Percentiles rank a stretch among this genome's conserved stretches.
Evolutionary conservation across 2,888 invertebrate genomes (phyloP).

Genomic region (Dioctria rufipes): DNA sequence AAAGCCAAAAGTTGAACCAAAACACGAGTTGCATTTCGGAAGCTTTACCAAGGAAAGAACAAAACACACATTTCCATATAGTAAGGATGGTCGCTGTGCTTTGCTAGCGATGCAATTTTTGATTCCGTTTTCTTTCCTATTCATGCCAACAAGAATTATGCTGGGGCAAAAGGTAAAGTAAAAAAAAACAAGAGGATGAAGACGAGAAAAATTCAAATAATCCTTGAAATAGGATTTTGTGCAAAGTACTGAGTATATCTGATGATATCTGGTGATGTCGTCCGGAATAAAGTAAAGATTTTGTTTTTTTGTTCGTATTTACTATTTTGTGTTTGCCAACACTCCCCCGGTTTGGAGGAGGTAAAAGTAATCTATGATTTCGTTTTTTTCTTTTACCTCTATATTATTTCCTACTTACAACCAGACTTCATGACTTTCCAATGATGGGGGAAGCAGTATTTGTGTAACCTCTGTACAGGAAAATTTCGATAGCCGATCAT

Average conservation of each 20-base stretch:
- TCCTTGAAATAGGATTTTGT: slow-evolving; percentile 8
- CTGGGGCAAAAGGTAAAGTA: too few relatives aligned
- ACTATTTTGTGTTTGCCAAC: too few relatives aligned
- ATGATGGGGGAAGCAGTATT: not conserved
- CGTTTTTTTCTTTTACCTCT: not conserved
- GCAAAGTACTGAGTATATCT: not conserved
- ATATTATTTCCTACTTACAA: slow-evolving; percentile 17
- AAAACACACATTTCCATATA: too few relatives aligned
- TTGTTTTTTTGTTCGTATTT: not conserved
- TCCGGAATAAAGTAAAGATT: slow-evolving; percentile 1
- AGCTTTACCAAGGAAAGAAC: not conserved
- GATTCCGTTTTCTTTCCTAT: too few relatives aligned
- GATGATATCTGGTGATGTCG: not conserved
- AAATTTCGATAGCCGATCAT: slow-evolving; percentile 8
- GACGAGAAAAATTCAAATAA: slow-evolving; percentile 24
- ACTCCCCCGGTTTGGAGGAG: not conserved
- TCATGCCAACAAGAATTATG: too few relatives aligned
- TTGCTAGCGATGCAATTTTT: too few relatives aligned
- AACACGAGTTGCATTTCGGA: slow-evolving; percentile 27
- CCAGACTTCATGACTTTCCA: not conserved
- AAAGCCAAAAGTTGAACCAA: not conserved
- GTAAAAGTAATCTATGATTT: not conserved
- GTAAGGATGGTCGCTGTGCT: too few relatives aligned
- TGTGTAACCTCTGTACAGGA: not conserved
- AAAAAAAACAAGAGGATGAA: too few relatives aligned